These are phyloP conservation scores for Schizothorax lantsangensis DNA, from an alignment of 2,797 vertebrate genomes.

Conservation along the genomic window DNA sequence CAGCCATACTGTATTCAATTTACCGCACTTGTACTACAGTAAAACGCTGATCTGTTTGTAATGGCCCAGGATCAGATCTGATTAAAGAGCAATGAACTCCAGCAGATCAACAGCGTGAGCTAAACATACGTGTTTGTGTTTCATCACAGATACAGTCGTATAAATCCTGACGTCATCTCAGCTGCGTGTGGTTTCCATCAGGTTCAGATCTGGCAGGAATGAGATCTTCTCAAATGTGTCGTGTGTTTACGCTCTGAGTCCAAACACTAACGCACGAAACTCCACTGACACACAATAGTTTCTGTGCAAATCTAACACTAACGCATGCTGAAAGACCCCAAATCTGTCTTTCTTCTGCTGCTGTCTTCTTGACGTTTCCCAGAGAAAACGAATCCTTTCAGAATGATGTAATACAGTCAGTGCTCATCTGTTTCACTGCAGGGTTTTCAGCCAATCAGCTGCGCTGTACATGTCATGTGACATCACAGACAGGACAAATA, in stretches of 20 bases:
- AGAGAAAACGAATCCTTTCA: not conserved
- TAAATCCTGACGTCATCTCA: not conserved
- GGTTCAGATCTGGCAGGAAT: constrained; percentile 3
- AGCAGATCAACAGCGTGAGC: not conserved
- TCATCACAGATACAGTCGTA: not conserved
- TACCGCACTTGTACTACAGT: constrained; percentile 20
- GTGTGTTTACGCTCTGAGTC: constrained; percentile 22
- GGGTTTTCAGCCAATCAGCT: not conserved
- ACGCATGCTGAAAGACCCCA: not conserved
- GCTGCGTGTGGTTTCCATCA: constrained; percentile 33
- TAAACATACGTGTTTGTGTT: not conserved
- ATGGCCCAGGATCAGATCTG: not conserved
- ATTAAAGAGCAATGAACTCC: not conserved
- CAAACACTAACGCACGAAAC: constrained; percentile 2
- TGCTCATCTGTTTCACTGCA: not conserved
- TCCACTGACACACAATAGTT: not conserved
- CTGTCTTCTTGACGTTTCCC: not conserved
- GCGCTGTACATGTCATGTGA: not conserved
- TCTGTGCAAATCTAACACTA: not conserved
- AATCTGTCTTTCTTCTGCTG: not conserved
- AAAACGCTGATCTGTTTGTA: not conserved
- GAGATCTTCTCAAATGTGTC: not conserved
- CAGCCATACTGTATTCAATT: not conserved
- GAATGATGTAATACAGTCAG: not conserved
- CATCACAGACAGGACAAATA: not conserved